Conservation (phyloP, 92 coral and sea anemone genomes). For the Actinernus sp. region DNA sequence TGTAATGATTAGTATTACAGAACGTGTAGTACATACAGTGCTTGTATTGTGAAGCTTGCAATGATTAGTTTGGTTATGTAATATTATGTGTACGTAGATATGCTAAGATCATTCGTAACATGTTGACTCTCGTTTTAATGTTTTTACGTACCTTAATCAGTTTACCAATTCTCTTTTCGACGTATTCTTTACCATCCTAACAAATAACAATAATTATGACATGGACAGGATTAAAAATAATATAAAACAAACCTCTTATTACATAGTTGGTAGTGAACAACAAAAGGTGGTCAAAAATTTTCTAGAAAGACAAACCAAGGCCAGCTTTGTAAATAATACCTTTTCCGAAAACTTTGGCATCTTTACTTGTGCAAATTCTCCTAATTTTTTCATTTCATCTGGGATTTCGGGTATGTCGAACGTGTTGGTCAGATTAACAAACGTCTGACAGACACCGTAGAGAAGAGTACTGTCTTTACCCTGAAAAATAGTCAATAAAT, state of each 20-base stretch:
- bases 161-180: conserved; percentile 73
- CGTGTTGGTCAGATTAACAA: conserved; percentile 96
- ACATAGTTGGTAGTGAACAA: not conserved
- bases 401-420: conserved; percentile 92
- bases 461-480: conserved; percentile 86
- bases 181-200: conserved; percentile 91
- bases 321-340: conserved; percentile 35
- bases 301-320: no score
- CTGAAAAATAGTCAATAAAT: no score
- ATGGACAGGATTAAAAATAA: no score
- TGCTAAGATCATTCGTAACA: not conserved
- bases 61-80: no score
- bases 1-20: no score
- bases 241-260: not conserved
- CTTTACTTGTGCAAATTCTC: conserved; percentile 94
- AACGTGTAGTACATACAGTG: no score
- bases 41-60: no score
- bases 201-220: no score
- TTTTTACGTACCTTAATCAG: conserved; percentile 73
- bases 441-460: conserved; percentile 96
- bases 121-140: not conserved
- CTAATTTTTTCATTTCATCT: conserved; percentile 92
- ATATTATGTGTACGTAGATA: not conserved
- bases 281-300: not conserved
- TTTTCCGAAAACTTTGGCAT: conserved; percentile 86